phyloP scores from a whole-genome alignment of 2,113 vertebrate genomes.

The Passer domesticus region DNA sequence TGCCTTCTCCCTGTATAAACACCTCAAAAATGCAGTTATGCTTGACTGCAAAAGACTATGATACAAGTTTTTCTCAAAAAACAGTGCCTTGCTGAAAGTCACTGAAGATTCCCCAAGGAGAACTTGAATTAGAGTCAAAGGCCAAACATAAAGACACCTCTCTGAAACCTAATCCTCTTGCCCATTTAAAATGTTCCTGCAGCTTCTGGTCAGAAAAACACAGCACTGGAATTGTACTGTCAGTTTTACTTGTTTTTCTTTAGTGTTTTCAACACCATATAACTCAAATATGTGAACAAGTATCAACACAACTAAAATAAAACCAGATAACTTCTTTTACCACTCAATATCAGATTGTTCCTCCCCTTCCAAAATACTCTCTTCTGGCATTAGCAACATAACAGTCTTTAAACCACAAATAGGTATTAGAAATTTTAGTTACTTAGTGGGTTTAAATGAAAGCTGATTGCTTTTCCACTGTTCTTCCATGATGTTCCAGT shows the following conservation, averaged over 20 bases:
- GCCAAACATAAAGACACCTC: constrained; percentile 26
- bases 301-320: neutral
- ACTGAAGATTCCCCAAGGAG: constrained; percentile 36
- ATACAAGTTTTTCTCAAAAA: neutral
- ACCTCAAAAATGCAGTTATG: neutral
- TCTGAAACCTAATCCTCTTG: constrained; percentile 48
- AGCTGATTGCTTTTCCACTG: neutral
- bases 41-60: constrained; percentile 12
- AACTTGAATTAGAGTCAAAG: constrained; percentile 40
- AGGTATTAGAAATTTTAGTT: neutral
- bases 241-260: neutral
- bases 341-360: neutral
- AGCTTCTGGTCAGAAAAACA: constrained; percentile 5
- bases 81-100: constrained; percentile 6
- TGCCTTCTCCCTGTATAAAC: neutral
- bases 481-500: neutral
- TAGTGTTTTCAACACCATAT: neutral
- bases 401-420: neutral
- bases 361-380: neutral
- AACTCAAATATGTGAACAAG: constrained; percentile 5
- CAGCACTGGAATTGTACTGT: neutral
- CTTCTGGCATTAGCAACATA: neutral
- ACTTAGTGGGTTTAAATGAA: neutral
- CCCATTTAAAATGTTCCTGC: constrained; percentile 32
- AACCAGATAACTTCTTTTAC: neutral